phyloP scores from a whole-genome alignment of 2,797 vertebrate genomes.

The Phataginus tetradactyla region DNA sequence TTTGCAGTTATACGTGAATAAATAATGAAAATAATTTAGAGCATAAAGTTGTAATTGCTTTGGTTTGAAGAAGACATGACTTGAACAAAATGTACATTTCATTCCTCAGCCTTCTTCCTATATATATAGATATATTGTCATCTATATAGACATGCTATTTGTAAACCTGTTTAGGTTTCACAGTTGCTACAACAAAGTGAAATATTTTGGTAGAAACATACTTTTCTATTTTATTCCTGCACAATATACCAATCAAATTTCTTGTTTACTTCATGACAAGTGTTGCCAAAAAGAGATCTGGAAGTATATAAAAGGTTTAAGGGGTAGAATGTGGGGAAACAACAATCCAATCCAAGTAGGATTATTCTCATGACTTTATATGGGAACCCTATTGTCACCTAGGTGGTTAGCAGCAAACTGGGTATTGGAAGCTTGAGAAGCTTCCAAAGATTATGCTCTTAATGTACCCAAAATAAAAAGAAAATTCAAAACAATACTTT shows the following conservation, averaged over 20 bases:
- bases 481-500: constrained; percentile 25
- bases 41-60: not conserved
- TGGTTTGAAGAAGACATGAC: not conserved
- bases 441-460: not conserved
- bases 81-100: not conserved
- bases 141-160: not conserved
- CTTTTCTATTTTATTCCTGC: not conserved
- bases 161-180: not conserved
- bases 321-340: not conserved
- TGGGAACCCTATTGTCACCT: not conserved
- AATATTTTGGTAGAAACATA: not conserved
- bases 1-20: not conserved
- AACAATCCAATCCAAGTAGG: not conserved
- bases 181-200: not conserved
- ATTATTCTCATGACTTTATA: not conserved
- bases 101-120: not conserved
- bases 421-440: not conserved
- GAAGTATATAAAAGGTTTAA: not conserved
- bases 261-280: not conserved
- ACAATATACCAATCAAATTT: not conserved
- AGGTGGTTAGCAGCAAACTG: not conserved
- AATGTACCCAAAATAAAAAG: not conserved
- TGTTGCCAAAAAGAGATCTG: not conserved
- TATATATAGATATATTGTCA: not conserved
- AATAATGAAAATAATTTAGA: not conserved